phyloP scores from a whole-genome alignment of 2,888 invertebrate species.

The Pharmacophagus antenor region DNA sequence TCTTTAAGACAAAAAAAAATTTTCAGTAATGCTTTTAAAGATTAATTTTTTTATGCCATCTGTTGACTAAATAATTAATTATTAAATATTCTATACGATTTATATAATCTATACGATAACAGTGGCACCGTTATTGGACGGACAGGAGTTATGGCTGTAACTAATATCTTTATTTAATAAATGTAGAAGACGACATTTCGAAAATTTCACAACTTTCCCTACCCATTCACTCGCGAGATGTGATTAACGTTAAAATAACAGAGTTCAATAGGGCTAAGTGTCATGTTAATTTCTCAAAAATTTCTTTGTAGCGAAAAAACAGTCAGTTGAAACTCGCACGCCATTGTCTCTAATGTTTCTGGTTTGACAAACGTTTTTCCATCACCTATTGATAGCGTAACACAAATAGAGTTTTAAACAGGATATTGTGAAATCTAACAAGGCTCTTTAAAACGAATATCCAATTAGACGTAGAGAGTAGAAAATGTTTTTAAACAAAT shows the following conservation, averaged over 20 bases:
- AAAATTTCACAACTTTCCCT: neutral
- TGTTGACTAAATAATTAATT: no score
- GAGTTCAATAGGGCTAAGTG: neutral
- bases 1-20: no score
- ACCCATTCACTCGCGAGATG: neutral
- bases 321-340: constrained; percentile 5
- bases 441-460: no score
- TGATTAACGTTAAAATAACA: neutral
- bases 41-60: no score
- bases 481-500: no score
- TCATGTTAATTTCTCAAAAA: neutral
- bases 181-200: neutral
- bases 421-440: neutral
- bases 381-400: neutral
- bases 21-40: no score
- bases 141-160: no score
- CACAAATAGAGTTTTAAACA: neutral
- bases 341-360: constrained; percentile 15
- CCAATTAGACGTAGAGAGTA: no score
- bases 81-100: no score
- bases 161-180: neutral
- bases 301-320: neutral
- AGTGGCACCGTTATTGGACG: no score
- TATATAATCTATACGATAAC: no score
- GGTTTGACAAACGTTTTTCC: constrained; percentile 8